phyloP scores from a whole-genome alignment of 92 coral and sea anemone species.

The Zoanthus gigantus region DNA sequence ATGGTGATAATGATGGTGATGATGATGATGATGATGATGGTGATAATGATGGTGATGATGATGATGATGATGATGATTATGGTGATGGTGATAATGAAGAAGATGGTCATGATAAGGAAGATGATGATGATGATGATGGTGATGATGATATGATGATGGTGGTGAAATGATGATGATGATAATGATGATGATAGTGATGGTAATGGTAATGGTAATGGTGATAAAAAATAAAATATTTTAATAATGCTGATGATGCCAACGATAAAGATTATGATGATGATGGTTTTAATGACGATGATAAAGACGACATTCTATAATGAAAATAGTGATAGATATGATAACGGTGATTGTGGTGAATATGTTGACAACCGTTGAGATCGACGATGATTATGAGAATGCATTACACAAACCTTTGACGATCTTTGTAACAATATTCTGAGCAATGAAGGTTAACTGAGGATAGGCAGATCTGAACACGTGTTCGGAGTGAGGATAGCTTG shows the following conservation, averaged over 20 bases:
- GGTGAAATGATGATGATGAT: neutral
- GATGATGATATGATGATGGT: no score
- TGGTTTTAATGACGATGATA: neutral
- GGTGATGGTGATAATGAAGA: neutral
- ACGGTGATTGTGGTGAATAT: neutral
- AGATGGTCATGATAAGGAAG: no score
- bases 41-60: neutral
- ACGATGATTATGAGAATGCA: neutral
- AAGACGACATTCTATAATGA: neutral
- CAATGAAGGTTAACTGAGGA: constrained; percentile 72
- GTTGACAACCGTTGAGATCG: neutral
- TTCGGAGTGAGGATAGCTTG: constrained; percentile 88
- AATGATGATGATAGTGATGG: neutral
- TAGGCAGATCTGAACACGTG: constrained; percentile 75
- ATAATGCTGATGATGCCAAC: no score
- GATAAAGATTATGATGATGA: neutral
- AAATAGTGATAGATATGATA: neutral
- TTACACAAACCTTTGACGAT: constrained; percentile 75
- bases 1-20: neutral
- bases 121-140: no score
- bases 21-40: neutral
- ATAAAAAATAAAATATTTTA: no score
- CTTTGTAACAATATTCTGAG: constrained; percentile 89
- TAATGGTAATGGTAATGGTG: neutral
- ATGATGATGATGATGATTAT: neutral